Conservation (phyloP, 2,113 vertebrate genomes). For the Castor canadensis region DNA sequence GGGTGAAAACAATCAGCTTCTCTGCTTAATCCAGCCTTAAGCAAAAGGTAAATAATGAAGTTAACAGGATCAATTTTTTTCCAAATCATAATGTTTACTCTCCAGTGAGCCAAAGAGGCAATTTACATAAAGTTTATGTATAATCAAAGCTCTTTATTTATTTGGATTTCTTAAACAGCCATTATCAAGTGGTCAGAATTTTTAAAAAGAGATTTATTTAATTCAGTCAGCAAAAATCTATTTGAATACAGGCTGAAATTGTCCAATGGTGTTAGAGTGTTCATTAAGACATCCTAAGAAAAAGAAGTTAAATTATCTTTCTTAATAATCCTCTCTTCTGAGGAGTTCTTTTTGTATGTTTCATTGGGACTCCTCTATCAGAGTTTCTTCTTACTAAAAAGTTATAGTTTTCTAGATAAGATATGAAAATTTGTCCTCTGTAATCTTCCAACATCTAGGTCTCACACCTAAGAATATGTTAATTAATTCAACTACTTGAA, state of each 20-base stretch:
- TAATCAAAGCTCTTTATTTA: constrained; percentile 28
- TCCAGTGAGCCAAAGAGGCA: not conserved
- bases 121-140: not conserved
- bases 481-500: constrained; percentile 8
- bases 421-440: not conserved
- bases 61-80: not conserved
- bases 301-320: no score
- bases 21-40: constrained; percentile 14
- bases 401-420: not conserved
- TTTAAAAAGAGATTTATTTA: constrained; percentile 11
- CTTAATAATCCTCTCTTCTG: no score
- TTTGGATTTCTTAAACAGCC: not conserved
- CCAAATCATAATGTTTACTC: not conserved
- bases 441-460: not conserved
- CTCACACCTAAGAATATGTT: not conserved
- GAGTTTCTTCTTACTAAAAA: not conserved
- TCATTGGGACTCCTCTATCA: not conserved
- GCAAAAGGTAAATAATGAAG: constrained; percentile 3
- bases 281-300: not conserved
- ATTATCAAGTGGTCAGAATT: constrained; percentile 33
- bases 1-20: constrained; percentile 33
- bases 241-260: not conserved
- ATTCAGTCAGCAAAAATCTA: not conserved
- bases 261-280: not conserved
- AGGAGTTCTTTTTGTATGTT: not conserved